A percentile compares a stretch with the other conserved stretches of the same genome.
Conservation (phyloP, 2,113 vertebrate genomes). For the Zapornia atra region DNA sequence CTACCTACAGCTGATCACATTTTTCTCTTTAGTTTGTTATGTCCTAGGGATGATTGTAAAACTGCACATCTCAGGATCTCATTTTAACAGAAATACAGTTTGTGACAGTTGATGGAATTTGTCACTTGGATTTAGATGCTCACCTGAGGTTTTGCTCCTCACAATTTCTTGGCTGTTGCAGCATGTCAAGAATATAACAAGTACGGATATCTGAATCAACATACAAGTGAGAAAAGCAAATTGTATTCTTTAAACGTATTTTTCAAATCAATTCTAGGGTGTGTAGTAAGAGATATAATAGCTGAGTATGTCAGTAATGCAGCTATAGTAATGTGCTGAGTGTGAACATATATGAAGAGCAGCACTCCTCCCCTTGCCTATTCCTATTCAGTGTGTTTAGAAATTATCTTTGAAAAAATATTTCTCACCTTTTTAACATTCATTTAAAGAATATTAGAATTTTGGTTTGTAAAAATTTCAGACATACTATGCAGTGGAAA, state of each 20-base stretch:
- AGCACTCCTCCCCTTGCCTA: not conserved
- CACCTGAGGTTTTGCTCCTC: not conserved
- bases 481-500: not conserved
- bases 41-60: not conserved
- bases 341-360: not conserved
- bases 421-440: not conserved
- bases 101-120: not conserved
- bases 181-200: not conserved
- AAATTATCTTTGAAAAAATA: not conserved
- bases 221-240: not conserved
- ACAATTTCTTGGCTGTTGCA: not conserved
- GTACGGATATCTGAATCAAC: not conserved
- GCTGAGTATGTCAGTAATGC: not conserved
- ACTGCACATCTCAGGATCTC: not conserved
- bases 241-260: not conserved
- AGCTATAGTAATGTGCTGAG: not conserved
- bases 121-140: not conserved
- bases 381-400: not conserved
- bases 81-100: not conserved
- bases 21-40: not conserved
- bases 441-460: not conserved
- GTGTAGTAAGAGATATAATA: not conserved
- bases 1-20: not conserved
- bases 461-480: not conserved
- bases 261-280: not conserved